Evolutionary conservation across 2,113 vertebrate genomes (phyloP).

Genomic region (Scopus umbretta): DNA sequence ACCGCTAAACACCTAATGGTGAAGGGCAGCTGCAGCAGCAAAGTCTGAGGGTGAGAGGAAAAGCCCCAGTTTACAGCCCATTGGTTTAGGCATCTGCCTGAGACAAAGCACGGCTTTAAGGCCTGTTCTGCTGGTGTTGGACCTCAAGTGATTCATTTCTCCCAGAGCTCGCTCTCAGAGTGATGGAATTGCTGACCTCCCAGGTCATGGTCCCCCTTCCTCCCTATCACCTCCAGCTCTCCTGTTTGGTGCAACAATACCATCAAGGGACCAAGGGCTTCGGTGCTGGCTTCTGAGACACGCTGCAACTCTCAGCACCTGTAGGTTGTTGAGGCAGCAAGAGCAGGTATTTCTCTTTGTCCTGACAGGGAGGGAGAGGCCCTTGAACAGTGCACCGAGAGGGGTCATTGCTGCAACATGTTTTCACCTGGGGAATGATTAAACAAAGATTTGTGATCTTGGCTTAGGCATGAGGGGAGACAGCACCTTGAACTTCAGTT

Average conservation of each 20-base stretch:
- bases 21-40: not conserved
- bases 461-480: not conserved
- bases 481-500: not conserved
- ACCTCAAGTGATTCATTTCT: not conserved
- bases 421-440: not conserved
- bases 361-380: not conserved
- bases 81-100: not conserved
- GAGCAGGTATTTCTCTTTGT: not conserved
- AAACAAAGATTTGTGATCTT: not conserved
- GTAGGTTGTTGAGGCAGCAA: not conserved
- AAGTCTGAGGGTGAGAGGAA: not conserved
- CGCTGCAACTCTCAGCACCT: not conserved
- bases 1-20: not conserved
- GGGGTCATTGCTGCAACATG: not conserved
- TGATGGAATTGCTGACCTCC: not conserved
- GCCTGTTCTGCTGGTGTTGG: not conserved
- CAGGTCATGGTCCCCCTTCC: not conserved
- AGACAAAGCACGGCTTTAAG: not conserved
- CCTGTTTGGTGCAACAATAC: not conserved
- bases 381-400: not conserved
- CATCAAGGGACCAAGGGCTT: not conserved
- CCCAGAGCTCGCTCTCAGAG: not conserved
- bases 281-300: not conserved
- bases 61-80: not conserved
- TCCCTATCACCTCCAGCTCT: not conserved